Percentiles rank a stretch among this genome's conserved stretches.
These are phyloP conservation scores for Metallyticus violacea DNA, from an alignment of 2,888 invertebrate genomes.

Conservation along the genomic window DNA sequence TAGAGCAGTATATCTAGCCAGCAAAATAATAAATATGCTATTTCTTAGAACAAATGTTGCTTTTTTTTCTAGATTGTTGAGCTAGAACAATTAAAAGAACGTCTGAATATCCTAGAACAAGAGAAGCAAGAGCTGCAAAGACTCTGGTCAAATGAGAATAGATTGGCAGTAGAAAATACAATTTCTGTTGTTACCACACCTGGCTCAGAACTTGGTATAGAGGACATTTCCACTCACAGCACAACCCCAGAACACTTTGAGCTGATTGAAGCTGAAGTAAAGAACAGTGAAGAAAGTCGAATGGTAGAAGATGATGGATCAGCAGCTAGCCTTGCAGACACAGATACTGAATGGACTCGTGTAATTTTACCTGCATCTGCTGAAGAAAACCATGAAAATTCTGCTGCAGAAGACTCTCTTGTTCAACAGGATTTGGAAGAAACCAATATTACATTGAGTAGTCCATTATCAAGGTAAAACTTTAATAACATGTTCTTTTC, in stretches of 20 bases:
- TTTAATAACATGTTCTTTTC: too few relatives aligned
- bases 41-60: too few relatives aligned
- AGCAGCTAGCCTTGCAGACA: constrained; percentile 29
- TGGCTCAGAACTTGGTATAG: constrained; percentile 29
- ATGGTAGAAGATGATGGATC: constrained; percentile 27
- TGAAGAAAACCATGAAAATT: background rate
- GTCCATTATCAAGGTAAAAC: constrained; percentile 7
- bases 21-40: too few relatives aligned
- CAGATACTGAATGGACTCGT: constrained; percentile 33
- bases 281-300: background rate
- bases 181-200: constrained; percentile 22
- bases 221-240: constrained; percentile 52
- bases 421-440: background rate
- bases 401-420: too few relatives aligned
- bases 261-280: constrained; percentile 50
- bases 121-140: constrained; percentile 55
- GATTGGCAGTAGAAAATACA: background rate
- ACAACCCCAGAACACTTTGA: constrained; percentile 62
- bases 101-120: constrained; percentile 53
- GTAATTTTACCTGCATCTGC: background rate
- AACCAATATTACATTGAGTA: background rate
- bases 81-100: constrained; percentile 55
- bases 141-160: constrained; percentile 18
- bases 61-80: constrained; percentile 52
- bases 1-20: too few relatives aligned